Evolutionary conservation across 2,888 invertebrate species (phyloP).

Genomic region (Apamea anceps): DNA sequence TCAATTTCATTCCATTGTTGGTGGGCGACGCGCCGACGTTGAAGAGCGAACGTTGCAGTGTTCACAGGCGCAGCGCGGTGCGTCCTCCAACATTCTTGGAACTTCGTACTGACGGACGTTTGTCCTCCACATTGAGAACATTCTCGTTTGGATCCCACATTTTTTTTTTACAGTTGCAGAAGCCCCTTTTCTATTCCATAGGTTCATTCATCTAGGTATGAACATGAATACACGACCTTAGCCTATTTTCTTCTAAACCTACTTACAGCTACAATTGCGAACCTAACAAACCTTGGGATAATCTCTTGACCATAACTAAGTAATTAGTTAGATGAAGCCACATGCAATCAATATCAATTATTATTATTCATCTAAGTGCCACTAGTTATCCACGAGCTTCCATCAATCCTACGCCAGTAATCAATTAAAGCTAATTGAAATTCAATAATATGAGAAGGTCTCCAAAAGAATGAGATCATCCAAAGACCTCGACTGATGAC

Average conservation of each 20-base stretch:
- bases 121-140: conserved; percentile 72
- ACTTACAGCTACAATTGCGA: conserved; percentile 12
- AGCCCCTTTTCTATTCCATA: background rate
- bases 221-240: background rate
- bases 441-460: conserved; percentile 76
- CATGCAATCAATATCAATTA: conserved; percentile 65
- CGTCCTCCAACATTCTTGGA: conserved; percentile 72
- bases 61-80: conserved; percentile 42
- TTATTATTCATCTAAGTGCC: conserved; percentile 61
- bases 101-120: conserved; percentile 71
- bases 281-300: conserved; percentile 55
- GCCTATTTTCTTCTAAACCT: conserved; percentile 1
- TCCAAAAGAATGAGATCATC: conserved; percentile 83
- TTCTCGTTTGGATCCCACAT: conserved; percentile 63
- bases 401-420: conserved; percentile 46
- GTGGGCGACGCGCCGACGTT: conserved; percentile 54
- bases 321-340: conserved; percentile 51
- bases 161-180: conserved; percentile 61
- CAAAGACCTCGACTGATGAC: conserved; percentile 82
- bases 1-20: conserved; percentile 74
- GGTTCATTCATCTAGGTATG: background rate
- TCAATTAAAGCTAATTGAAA: conserved; percentile 70
- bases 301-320: conserved; percentile 56
- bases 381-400: conserved; percentile 48
- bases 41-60: conserved; percentile 49